Evolutionary conservation across 1,140 invertebrate genomes (phyloP).

Genomic region (Aphelinus certus): DNA sequence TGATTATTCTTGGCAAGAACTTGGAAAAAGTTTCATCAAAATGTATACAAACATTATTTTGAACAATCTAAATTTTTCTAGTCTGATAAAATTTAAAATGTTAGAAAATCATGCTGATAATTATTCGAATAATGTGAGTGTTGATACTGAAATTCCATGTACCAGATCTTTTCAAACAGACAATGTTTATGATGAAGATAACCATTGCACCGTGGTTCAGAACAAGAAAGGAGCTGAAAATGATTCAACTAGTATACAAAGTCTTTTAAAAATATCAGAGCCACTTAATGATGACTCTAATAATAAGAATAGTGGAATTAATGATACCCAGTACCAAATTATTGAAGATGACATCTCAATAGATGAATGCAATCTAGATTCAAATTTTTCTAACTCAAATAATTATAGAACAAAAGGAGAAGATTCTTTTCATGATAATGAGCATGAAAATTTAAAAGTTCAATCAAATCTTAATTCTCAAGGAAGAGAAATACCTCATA

Average conservation of each 20-base stretch:
- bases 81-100: constrained; percentile 3
- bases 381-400: too few relatives aligned
- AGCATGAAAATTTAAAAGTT: too few relatives aligned
- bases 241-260: too few relatives aligned
- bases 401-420: too few relatives aligned
- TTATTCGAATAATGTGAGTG: too few relatives aligned
- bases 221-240: too few relatives aligned
- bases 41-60: constrained; percentile 75
- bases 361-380: too few relatives aligned
- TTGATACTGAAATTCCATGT: too few relatives aligned
- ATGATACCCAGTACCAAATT: constrained; percentile 15
- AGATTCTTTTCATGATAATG: too few relatives aligned
- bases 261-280: background rate
- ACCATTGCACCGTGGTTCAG: constrained; percentile 25
- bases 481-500: constrained; percentile 65
- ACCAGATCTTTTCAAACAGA: constrained; percentile 13
- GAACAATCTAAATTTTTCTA: constrained; percentile 62
- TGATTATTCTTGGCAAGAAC: constrained; percentile 72
- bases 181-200: constrained; percentile 27
- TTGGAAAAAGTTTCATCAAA: constrained; percentile 74
- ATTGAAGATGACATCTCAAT: constrained; percentile 44
- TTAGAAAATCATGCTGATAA: constrained; percentile 40
- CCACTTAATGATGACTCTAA: constrained; percentile 27
- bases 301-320: constrained; percentile 42
- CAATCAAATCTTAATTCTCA: constrained; percentile 54